Evolutionary conservation across 1,140 invertebrate species (phyloP).

Genomic region (Listronotus oregonensis): DNA sequence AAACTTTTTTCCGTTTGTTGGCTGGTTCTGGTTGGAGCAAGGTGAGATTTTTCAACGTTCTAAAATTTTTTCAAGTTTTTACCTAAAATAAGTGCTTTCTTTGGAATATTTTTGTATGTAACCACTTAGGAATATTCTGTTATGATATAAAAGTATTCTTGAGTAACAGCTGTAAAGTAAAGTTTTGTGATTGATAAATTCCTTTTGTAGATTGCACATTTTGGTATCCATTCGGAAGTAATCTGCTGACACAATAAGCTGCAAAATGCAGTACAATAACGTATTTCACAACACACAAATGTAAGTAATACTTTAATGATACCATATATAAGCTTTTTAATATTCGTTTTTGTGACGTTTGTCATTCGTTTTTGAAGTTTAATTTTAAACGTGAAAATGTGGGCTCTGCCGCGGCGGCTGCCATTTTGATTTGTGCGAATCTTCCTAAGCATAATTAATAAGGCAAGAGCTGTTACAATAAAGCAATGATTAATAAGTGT

Average conservation of each 20-base stretch:
- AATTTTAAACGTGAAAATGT: not conserved
- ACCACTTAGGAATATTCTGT: not conserved
- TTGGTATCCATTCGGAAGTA: constrained; percentile 49
- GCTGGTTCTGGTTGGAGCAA: constrained; percentile 61
- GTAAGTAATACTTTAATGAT: constrained; percentile 38
- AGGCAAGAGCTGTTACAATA: too few species aligned
- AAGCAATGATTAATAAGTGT: too few species aligned
- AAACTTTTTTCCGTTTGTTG: constrained; percentile 57
- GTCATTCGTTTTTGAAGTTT: not conserved
- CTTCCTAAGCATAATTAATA: too few species aligned
- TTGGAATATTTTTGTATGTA: constrained; percentile 5
- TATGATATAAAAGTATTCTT: constrained; percentile 2
- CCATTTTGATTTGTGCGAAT: constrained; percentile 6
- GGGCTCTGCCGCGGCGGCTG: not conserved
- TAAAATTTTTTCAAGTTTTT: constrained; percentile 21
- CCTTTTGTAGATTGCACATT: constrained; percentile 45
- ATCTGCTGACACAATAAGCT: constrained; percentile 44
- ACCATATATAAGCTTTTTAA: not conserved
- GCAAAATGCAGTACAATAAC: constrained; percentile 54
- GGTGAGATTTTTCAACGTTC: constrained; percentile 38
- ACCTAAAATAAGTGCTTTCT: not conserved
- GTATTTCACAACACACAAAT: constrained; percentile 50
- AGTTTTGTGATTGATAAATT: constrained; percentile 8
- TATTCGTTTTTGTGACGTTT: not conserved
- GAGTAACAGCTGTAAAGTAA: not conserved